Evolutionary conservation across 2,797 vertebrate genomes (phyloP).

Genomic region (Sebastes diploproa): DNA sequence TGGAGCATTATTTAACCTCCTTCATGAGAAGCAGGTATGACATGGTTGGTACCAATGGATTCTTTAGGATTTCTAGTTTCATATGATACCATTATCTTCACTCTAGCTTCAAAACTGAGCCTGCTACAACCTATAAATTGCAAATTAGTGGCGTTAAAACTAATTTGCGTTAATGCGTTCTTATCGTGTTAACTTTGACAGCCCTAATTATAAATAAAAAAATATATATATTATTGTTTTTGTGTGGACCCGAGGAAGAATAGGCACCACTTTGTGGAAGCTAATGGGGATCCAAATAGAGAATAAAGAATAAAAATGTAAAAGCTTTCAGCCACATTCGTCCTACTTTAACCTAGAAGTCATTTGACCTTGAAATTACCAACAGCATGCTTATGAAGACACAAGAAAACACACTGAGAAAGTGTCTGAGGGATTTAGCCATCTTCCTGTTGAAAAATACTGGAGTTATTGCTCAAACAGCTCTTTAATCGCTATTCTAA

Average conservation of each 20-base stretch:
- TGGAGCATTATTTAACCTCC: too few relatives aligned
- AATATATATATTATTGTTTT: neutral
- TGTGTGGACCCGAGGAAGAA: neutral
- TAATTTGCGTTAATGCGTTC: too few relatives aligned
- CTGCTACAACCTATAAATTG: too few relatives aligned
- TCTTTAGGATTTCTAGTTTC: too few relatives aligned
- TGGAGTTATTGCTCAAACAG: neutral
- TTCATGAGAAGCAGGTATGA: too few relatives aligned
- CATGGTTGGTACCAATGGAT: too few relatives aligned
- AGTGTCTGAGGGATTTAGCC: neutral
- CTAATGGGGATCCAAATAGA: neutral
- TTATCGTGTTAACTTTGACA: too few relatives aligned
- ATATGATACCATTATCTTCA: too few relatives aligned
- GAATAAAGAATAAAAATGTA: neutral
- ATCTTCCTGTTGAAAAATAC: neutral
- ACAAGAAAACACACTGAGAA: neutral
- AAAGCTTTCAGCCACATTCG: neutral
- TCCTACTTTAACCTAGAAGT: neutral
- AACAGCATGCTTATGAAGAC: neutral
- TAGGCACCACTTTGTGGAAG: too few relatives aligned
- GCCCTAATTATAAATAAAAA: too few relatives aligned
- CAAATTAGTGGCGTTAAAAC: too few relatives aligned
- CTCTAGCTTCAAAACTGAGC: too few relatives aligned
- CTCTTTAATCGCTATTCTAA: conserved; percentile 30
- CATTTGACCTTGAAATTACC: conserved; percentile 9